Evolutionary conservation across 2,888 invertebrate genomes (phyloP).

Genomic region (Julus scanicus): DNA sequence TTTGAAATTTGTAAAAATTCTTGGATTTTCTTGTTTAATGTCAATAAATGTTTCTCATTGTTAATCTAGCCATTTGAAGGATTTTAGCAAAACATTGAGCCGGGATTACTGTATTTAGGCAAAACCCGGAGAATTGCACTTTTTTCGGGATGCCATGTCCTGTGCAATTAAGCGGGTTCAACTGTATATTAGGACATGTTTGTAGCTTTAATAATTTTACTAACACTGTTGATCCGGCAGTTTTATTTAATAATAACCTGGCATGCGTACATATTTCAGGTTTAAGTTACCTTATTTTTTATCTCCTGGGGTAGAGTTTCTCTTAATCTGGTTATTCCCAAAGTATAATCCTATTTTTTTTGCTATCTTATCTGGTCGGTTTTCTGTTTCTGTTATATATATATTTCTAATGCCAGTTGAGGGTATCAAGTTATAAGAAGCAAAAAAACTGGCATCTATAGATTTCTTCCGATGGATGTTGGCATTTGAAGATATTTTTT

Average conservation of each 20-base stretch:
- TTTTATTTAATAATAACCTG: neutral
- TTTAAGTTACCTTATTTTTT: neutral
- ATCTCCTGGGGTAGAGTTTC: neutral
- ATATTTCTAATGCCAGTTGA: neutral
- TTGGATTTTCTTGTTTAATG: too few species aligned
- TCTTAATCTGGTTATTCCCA: conserved; percentile 7
- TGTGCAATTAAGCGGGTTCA: too few species aligned
- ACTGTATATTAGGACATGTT: too few species aligned
- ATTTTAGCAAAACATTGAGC: too few species aligned
- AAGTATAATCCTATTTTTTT: conserved; percentile 21
- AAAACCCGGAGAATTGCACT: too few species aligned
- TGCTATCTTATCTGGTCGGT: neutral
- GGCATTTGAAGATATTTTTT: neutral
- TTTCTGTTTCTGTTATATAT: neutral
- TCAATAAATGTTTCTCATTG: too few species aligned
- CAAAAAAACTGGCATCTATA: neutral
- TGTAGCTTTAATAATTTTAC: too few species aligned
- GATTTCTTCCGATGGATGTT: neutral
- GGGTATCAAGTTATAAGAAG: neutral
- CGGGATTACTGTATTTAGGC: too few species aligned
- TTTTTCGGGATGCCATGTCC: too few species aligned
- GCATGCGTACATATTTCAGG: neutral
- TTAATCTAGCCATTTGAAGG: too few species aligned
- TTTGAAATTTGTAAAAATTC: too few species aligned
- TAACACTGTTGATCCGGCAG: too few species aligned